phyloP scores from a whole-genome alignment of 2,797 vertebrate genomes.

The Liparis tanakae region DNA sequence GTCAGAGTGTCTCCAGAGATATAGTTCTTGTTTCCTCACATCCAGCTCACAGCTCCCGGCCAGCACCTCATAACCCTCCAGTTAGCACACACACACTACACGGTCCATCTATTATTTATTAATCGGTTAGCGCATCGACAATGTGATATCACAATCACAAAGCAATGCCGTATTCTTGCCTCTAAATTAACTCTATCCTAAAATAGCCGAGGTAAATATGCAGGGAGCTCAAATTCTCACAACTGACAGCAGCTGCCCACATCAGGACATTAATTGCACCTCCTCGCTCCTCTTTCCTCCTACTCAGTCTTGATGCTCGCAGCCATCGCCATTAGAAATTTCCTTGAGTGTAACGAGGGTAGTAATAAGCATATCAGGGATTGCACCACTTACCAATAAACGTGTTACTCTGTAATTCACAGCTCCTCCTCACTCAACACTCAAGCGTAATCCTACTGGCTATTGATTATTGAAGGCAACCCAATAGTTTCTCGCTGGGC shows the following conservation, averaged over 20 bases:
- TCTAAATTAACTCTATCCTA: slow-evolving; percentile 1
- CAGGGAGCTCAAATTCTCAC: not conserved
- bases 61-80: slow-evolving; percentile 23
- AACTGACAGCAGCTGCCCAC: slow-evolving; percentile 12
- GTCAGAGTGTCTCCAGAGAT: slow-evolving; percentile 57
- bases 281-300: not conserved
- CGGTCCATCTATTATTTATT: not conserved
- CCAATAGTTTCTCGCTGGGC: slow-evolving; percentile 49
- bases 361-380: slow-evolving; percentile 38
- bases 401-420: slow-evolving; percentile 9
- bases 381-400: slow-evolving; percentile 25
- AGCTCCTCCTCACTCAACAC: slow-evolving; percentile 19
- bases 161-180: not conserved
- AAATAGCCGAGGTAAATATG: slow-evolving; percentile 10
- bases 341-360: slow-evolving; percentile 32
- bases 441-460: slow-evolving; percentile 33
- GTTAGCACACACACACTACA: not conserved
- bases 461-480: slow-evolving; percentile 65
- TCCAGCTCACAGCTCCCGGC: slow-evolving; percentile 32
- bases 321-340: slow-evolving; percentile 25
- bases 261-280: slow-evolving; percentile 24
- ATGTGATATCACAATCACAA: slow-evolving; percentile 1
- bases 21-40: slow-evolving; percentile 35
- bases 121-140: not conserved
- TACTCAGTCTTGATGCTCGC: not conserved